These are phyloP conservation scores for Agapornis roseicollis DNA, from an alignment of 2,113 vertebrate species.

Conservation along the genomic window DNA sequence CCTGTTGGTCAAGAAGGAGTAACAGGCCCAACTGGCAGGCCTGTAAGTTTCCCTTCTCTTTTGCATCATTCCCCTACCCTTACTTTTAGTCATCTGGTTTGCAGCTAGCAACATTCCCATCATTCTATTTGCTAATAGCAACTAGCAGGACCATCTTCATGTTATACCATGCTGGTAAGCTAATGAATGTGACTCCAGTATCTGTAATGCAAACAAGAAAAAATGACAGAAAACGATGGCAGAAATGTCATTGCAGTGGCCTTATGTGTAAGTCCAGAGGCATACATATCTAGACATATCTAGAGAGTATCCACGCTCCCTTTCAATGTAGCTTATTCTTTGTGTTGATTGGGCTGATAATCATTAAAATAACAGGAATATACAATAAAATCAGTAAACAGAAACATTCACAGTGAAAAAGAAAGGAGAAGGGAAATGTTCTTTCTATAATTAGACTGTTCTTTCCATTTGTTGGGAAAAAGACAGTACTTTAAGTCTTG, in stretches of 20 bases:
- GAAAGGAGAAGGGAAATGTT: neutral
- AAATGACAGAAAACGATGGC: rapidly evolving
- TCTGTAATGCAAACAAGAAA: neutral
- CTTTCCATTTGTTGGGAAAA: neutral
- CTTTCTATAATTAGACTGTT: neutral
- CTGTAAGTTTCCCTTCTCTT: constrained; percentile 71
- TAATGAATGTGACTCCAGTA: neutral
- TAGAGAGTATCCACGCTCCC: neutral
- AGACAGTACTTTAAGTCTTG: neutral
- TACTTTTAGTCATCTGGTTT: neutral
- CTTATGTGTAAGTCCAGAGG: neutral
- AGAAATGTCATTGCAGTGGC: neutral
- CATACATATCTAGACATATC: neutral
- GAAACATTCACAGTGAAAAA: neutral
- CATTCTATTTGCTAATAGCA: neutral
- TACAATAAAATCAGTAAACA: neutral
- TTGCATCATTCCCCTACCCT: neutral
- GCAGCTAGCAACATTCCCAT: neutral
- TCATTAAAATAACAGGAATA: neutral
- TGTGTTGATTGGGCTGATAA: neutral
- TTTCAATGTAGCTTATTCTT: neutral
- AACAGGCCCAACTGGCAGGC: constrained; percentile 86
- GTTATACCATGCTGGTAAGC: neutral
- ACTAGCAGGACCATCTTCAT: neutral
- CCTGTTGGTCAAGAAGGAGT: constrained; percentile 86